Percentiles rank a stretch among this genome's conserved stretches.
Conservation (phyloP, 2,797 vertebrate species). For the Steatocranus sp. region DNA sequence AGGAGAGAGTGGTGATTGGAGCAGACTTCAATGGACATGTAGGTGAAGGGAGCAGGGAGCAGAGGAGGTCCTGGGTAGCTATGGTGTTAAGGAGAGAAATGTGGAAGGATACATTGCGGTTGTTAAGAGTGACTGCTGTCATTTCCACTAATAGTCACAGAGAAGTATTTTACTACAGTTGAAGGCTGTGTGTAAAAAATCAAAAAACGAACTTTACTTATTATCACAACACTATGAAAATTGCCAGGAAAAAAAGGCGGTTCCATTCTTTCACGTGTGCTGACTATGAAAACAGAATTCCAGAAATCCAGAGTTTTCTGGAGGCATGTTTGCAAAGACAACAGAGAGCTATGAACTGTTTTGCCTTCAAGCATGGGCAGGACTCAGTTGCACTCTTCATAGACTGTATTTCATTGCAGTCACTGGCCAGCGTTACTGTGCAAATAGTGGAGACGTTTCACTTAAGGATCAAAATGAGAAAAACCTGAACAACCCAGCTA, state of each 20-base stretch:
- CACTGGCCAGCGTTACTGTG: fast-evolving
- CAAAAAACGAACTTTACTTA: fast-evolving
- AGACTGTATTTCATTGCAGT: neutral
- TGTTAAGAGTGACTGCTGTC: neutral
- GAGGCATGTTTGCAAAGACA: neutral
- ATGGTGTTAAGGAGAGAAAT: neutral
- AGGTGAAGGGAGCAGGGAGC: neutral
- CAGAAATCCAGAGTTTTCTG: neutral
- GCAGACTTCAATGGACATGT: neutral
- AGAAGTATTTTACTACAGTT: neutral
- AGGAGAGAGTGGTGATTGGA: neutral
- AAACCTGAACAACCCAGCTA: neutral
- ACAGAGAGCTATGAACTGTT: neutral
- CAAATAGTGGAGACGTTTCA: neutral
- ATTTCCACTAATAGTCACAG: neutral
- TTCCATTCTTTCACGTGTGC: fast-evolving
- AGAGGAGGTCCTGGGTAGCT: neutral
- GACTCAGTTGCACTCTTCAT: neutral
- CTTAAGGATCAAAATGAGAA: neutral
- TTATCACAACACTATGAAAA: fast-evolving
- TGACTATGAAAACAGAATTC: neutral
- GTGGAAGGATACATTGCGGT: fast-evolving
- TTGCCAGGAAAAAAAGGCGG: fast-evolving
- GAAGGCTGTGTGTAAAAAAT: neutral
- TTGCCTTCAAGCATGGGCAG: neutral